Conservation (phyloP, 2,888 invertebrate genomes). For the Microctonus aethiopoides region DNA sequence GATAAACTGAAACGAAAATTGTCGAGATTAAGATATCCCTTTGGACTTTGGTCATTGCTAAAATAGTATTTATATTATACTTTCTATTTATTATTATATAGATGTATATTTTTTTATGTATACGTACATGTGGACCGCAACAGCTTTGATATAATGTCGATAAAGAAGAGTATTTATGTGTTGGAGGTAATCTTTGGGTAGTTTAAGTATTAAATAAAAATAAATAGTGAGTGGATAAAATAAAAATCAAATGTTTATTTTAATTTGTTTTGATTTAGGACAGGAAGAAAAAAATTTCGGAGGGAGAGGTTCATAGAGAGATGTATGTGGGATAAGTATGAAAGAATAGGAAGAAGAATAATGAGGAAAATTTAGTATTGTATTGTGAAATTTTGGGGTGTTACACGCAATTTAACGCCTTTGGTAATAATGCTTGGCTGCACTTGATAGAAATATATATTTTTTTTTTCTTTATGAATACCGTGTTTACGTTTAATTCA, state of each 20-base stretch:
- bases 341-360: constrained; percentile 25
- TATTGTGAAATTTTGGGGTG: constrained; percentile 46
- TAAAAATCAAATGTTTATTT: too few species aligned
- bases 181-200: not conserved
- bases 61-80: not conserved
- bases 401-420: constrained; percentile 63
- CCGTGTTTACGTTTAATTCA: constrained; percentile 53
- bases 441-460: constrained; percentile 42
- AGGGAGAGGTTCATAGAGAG: not conserved
- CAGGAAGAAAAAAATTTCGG: not conserved
- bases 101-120: not conserved
- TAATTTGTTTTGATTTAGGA: too few species aligned
- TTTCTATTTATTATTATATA: constrained; percentile 4
- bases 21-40: constrained; percentile 34
- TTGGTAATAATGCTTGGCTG: constrained; percentile 55
- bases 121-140: too few species aligned
- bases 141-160: constrained; percentile 1
- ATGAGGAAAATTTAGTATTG: constrained; percentile 39
- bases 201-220: not conserved
- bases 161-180: too few species aligned
- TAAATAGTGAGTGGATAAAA: not conserved
- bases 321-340: not conserved
- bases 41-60: constrained; percentile 6
- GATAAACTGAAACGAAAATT: constrained; percentile 39
- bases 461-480: constrained; percentile 21